These are phyloP conservation scores for Anastatus disparis DNA, from an alignment of 1,140 invertebrate species.

Conservation along the genomic window DNA sequence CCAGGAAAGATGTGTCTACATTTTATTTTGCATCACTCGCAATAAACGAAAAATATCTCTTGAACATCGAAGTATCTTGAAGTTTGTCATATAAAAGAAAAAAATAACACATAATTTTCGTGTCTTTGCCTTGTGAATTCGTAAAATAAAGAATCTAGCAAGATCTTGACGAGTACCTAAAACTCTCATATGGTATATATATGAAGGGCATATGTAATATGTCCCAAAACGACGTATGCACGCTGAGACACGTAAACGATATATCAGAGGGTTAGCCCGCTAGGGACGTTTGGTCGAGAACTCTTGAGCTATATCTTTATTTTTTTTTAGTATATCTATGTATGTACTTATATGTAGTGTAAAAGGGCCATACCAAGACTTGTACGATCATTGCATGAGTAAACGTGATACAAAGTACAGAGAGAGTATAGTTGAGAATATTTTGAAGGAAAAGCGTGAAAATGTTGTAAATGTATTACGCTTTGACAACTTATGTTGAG, in stretches of 20 bases:
- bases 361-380: no score
- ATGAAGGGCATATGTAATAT: conserved; percentile 60
- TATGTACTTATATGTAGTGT: no score
- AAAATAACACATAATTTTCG: background rate
- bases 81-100: no score
- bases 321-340: conserved; percentile 62
- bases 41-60: background rate
- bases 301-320: conserved; percentile 65
- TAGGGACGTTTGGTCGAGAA: conserved; percentile 66
- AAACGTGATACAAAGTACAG: conserved; percentile 61
- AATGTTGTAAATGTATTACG: conserved; percentile 69
- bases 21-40: background rate
- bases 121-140: conserved; percentile 55
- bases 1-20: no score
- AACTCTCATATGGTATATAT: no score
- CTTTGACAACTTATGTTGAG: conserved; percentile 65
- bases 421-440: conserved; percentile 57
- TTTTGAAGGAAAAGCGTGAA: no score
- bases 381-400: conserved; percentile 62
- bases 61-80: background rate
- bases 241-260: conserved; percentile 67
- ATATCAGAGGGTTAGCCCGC: conserved; percentile 68
- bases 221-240: conserved; percentile 67
- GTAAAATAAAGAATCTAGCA: conserved; percentile 61
- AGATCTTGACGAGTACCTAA: conserved; percentile 33